Evolutionary conservation across 2,888 invertebrate genomes (phyloP).

Genomic region (Heteropelma amictum): DNA sequence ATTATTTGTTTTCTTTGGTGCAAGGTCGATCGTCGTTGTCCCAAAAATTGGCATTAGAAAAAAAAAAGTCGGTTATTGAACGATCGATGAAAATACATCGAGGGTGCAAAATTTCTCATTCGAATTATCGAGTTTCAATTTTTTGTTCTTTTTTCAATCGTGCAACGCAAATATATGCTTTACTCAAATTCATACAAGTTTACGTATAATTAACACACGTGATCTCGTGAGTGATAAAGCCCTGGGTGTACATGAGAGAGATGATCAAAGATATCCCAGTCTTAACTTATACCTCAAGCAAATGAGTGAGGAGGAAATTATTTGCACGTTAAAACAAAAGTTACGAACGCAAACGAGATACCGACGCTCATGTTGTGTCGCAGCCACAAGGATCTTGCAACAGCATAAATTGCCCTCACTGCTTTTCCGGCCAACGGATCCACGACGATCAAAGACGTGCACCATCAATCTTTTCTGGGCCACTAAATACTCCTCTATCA

Average conservation of each 20-base stretch:
- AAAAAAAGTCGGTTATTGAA: neutral
- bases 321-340: conserved; percentile 67
- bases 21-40: neutral
- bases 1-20: conserved; percentile 26
- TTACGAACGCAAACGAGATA: conserved; percentile 68
- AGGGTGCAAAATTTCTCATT: neutral
- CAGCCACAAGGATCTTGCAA: conserved; percentile 57
- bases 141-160: neutral
- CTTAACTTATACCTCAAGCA: conserved; percentile 56
- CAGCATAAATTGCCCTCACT: conserved; percentile 41
- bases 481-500: conserved; percentile 49
- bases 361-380: conserved; percentile 64
- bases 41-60: neutral
- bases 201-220: conserved; percentile 20
- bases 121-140: neutral
- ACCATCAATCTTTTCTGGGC: conserved; percentile 9
- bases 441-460: conserved; percentile 32
- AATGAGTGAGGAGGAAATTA: conserved; percentile 67
- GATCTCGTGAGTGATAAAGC: conserved; percentile 58
- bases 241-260: conserved; percentile 31
- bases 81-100: neutral
- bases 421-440: conserved; percentile 17
- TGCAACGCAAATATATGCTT: neutral
- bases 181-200: neutral
- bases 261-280: conserved; percentile 32